Percentiles rank a stretch among this genome's conserved stretches.
phyloP scores from a whole-genome alignment of 2,888 invertebrate species.

The Idaea aversata region DNA sequence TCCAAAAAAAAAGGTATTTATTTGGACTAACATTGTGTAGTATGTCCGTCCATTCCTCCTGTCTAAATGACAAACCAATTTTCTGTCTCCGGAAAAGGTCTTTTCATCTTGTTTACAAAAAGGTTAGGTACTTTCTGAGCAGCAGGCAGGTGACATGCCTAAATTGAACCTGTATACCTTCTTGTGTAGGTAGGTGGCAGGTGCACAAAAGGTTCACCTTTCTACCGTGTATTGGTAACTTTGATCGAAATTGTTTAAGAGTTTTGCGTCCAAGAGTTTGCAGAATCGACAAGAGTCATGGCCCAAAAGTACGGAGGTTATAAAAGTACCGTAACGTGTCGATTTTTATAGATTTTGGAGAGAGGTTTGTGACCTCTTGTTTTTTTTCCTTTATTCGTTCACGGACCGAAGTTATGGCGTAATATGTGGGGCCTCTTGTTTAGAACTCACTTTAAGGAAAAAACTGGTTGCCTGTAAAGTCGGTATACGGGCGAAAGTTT shows the following conservation, averaged over 20 bases:
- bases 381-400: too few species aligned
- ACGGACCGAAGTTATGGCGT: too few species aligned
- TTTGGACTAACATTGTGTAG: not conserved
- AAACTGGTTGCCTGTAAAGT: too few species aligned
- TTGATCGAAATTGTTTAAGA: not conserved
- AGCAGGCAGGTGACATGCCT: not conserved
- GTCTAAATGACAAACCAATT: not conserved
- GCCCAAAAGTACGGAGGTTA: too few species aligned
- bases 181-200: not conserved
- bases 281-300: not conserved
- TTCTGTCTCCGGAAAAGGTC: not conserved
- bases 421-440: too few species aligned
- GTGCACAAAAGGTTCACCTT: not conserved
- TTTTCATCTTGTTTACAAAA: slow-evolving; percentile 1
- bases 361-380: too few species aligned
- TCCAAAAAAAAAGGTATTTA: not conserved
- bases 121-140: not conserved
- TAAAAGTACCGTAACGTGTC: too few species aligned
- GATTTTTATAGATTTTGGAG: too few species aligned
- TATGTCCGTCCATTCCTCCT: not conserved
- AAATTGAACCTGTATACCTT: not conserved
- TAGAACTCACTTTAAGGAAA: too few species aligned
- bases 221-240: not conserved
- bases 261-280: not conserved
- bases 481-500: too few species aligned